phyloP scores from a whole-genome alignment of 1,140 invertebrate species.

The Zaprionus africanus region DNA sequence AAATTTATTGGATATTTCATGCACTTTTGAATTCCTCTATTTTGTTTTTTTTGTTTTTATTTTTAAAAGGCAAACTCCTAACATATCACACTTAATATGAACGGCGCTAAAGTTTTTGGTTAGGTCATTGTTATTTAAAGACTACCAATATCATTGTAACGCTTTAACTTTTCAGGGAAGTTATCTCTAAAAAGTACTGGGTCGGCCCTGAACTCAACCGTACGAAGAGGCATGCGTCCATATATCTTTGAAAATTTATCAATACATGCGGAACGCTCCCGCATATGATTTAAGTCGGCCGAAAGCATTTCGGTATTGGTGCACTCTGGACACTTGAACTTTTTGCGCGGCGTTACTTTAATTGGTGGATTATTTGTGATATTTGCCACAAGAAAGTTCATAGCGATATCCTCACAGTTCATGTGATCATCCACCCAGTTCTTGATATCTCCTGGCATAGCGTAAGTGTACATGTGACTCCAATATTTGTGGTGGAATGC shows the following conservation, averaged over 20 bases:
- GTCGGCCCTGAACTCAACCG: conserved; percentile 97
- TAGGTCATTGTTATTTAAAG: conserved; percentile 84
- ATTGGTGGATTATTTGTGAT: conserved; percentile 96
- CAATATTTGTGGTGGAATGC: conserved; percentile 97
- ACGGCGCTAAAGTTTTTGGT: conserved; percentile 46
- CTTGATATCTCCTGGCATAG: conserved; percentile 91
- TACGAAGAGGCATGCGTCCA: conserved; percentile 93
- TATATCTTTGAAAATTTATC: conserved; percentile 93
- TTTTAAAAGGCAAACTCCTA: too few relatives aligned
- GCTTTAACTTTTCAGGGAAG: conserved; percentile 93
- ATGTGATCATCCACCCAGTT: conserved; percentile 95
- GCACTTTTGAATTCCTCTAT: too few relatives aligned
- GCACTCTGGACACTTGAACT: conserved; percentile 98
- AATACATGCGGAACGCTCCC: conserved; percentile 96
- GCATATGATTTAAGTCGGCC: conserved; percentile 96
- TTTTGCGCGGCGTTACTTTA: conserved; percentile 98
- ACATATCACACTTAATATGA: conserved; percentile 1
- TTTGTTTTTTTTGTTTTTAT: too few relatives aligned
- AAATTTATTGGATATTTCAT: too few relatives aligned
- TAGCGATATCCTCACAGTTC: conserved; percentile 98
- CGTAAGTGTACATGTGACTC: conserved; percentile 94
- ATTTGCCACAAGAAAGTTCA: conserved; percentile 97
- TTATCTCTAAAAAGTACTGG: conserved; percentile 96
- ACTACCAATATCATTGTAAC: conserved; percentile 96
- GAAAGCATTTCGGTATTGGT: conserved; percentile 97